phyloP scores from a whole-genome alignment of 2,888 invertebrate genomes.

The Tetragnatha montana region DNA sequence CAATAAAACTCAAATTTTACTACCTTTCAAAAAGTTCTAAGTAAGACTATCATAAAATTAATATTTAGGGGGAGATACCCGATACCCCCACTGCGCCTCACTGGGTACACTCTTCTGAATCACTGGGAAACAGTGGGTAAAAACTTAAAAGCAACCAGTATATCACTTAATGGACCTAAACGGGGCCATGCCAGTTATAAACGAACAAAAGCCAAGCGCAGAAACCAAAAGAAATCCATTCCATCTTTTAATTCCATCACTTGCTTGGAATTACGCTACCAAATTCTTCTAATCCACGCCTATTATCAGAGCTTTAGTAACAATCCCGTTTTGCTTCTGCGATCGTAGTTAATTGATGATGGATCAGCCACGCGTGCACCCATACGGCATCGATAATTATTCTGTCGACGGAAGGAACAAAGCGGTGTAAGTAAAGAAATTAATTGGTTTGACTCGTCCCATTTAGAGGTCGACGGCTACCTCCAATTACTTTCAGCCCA shows the following conservation, averaged over 20 bases:
- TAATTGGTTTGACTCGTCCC: slow-evolving; percentile 65
- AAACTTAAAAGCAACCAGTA: no score
- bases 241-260: slow-evolving; percentile 52
- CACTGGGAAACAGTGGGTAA: no score
- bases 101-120: no score
- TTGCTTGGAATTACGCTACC: slow-evolving; percentile 53
- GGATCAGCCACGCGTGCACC: slow-evolving; percentile 44
- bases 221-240: slow-evolving; percentile 38
- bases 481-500: slow-evolving; percentile 64
- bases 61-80: no score
- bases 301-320: slow-evolving; percentile 62
- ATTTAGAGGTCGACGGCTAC: slow-evolving; percentile 70
- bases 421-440: slow-evolving; percentile 51
- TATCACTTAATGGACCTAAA: slow-evolving; percentile 58
- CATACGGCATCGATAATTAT: slow-evolving; percentile 59
- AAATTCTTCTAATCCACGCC: slow-evolving; percentile 61
- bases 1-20: no score
- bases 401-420: slow-evolving; percentile 55
- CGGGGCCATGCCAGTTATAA: slow-evolving; percentile 33
- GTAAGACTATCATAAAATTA: no score
- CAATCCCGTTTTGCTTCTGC: slow-evolving; percentile 47
- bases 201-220: slow-evolving; percentile 35
- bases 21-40: no score
- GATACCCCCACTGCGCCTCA: no score
- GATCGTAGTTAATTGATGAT: slow-evolving; percentile 55